These are phyloP conservation scores for Orussus abietinus DNA, from an alignment of 1,140 invertebrate genomes.

Conservation along the genomic window DNA sequence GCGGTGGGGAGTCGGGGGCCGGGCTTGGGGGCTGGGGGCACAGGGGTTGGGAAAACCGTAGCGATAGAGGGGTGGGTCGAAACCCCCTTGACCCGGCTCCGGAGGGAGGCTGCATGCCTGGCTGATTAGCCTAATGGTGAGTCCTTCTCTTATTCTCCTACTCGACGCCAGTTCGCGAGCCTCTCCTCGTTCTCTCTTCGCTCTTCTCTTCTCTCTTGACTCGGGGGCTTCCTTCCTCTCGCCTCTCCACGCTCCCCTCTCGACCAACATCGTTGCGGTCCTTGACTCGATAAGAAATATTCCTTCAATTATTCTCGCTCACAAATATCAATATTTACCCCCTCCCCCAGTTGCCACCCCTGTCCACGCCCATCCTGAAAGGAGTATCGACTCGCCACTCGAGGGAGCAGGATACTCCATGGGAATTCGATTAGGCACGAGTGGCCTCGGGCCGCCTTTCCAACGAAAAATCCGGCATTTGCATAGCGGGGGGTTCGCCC, in stretches of 20 bases:
- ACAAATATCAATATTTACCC: constrained; percentile 39
- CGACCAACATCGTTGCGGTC: constrained; percentile 20
- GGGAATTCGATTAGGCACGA: no score
- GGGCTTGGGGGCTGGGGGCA: constrained; percentile 1
- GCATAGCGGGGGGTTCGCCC: no score
- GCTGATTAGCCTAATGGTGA: constrained; percentile 52
- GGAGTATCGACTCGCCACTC: no score
- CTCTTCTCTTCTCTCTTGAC: constrained; percentile 18
- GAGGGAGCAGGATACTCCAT: no score
- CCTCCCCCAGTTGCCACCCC: no score
- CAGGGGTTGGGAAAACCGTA: constrained; percentile 2
- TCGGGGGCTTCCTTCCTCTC: constrained; percentile 4
- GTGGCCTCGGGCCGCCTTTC: no score
- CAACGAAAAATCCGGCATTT: no score
- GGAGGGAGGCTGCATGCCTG: constrained; percentile 38
- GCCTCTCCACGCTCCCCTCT: constrained; percentile 10
- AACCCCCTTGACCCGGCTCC: constrained; percentile 40
- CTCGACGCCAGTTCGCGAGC: constrained; percentile 46
- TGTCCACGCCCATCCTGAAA: no score
- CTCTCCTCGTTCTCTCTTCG: constrained; percentile 17
- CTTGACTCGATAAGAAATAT: constrained; percentile 44
- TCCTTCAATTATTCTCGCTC: constrained; percentile 34
- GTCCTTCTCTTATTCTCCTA: constrained; percentile 42
- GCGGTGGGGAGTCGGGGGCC: neutral
- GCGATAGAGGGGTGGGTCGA: constrained; percentile 34